These are phyloP conservation scores for Apoda limacodes DNA, from an alignment of 2,888 invertebrate genomes.

Conservation along the genomic window DNA sequence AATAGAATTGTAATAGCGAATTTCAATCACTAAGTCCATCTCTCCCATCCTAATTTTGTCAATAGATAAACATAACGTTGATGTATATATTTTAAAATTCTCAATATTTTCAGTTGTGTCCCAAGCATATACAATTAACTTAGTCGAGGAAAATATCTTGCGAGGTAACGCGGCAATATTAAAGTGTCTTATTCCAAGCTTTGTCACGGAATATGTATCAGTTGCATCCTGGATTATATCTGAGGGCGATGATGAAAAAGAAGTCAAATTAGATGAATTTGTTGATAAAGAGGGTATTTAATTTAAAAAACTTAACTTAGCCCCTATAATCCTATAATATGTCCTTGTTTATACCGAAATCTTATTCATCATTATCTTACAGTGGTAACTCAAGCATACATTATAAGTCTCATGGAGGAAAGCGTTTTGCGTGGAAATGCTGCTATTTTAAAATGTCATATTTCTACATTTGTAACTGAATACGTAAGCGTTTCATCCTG, in stretches of 20 bases:
- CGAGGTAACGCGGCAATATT: constrained; percentile 84
- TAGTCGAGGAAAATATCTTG: constrained; percentile 88
- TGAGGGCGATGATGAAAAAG: constrained; percentile 56
- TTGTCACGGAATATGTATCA: constrained; percentile 86
- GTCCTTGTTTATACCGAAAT: constrained; percentile 9
- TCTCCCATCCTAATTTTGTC: constrained; percentile 13
- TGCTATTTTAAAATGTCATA: constrained; percentile 91
- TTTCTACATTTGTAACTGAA: constrained; percentile 92
- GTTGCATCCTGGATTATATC: constrained; percentile 84
- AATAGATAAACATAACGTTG: constrained; percentile 12
- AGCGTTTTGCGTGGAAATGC: constrained; percentile 91
- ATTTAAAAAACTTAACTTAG: constrained; percentile 3
- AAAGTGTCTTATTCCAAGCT: constrained; percentile 87
- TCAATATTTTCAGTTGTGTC: constrained; percentile 49
- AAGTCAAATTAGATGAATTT: constrained; percentile 43
- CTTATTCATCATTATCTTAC: no score
- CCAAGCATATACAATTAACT: constrained; percentile 83
- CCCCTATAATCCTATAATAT: constrained; percentile 4
- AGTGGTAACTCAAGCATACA: constrained; percentile 92
- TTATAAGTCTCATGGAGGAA: constrained; percentile 91
- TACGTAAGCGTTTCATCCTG: constrained; percentile 89
- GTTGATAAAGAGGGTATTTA: constrained; percentile 41
- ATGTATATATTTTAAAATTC: constrained; percentile 20
- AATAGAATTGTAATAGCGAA: constrained; percentile 23
- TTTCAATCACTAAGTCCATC: constrained; percentile 4